phyloP scores from a whole-genome alignment of 2,113 vertebrate species.

The Hymenochirus boettgeri region DNA sequence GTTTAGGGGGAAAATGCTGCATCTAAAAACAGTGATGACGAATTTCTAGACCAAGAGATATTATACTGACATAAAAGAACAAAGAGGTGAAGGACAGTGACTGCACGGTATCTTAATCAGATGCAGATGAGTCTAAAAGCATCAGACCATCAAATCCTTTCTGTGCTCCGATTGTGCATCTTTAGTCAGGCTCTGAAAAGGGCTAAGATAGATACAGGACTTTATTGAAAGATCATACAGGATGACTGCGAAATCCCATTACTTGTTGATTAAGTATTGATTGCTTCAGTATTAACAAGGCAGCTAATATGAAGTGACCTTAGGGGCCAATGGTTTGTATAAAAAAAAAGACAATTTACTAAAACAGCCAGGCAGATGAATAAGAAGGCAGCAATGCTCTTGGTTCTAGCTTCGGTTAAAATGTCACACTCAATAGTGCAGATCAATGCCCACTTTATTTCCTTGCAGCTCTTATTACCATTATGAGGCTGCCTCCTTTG shows the following conservation, averaged over 20 bases:
- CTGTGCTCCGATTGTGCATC: slow-evolving; percentile 74
- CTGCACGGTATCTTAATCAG: slow-evolving; percentile 85
- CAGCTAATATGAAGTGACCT: slow-evolving; percentile 98
- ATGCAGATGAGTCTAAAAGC: slow-evolving; percentile 97
- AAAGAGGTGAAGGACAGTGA: slow-evolving; percentile 93
- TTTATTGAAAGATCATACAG: slow-evolving; percentile 99
- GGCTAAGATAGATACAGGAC: slow-evolving; percentile 88
- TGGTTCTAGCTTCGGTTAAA: slow-evolving; percentile 92
- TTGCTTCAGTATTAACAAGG: slow-evolving; percentile 98
- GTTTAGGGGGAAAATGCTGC: slow-evolving; percentile 49
- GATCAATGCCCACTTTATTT: slow-evolving; percentile 97
- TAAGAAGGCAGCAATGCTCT: slow-evolving; percentile 73
- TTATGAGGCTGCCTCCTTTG: slow-evolving; percentile 82
- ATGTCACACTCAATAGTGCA: slow-evolving; percentile 91
- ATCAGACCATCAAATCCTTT: slow-evolving; percentile 94
- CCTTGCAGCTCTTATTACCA: slow-evolving; percentile 86
- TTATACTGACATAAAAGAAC: slow-evolving; percentile 75
- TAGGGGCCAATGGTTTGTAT: slow-evolving; percentile 84
- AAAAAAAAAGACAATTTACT: slow-evolving; percentile 76
- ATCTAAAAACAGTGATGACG: slow-evolving; percentile 59
- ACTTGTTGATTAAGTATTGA: slow-evolving; percentile 99
- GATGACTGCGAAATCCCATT: slow-evolving; percentile 99
- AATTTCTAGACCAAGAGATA: slow-evolving; percentile 58
- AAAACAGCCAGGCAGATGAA: slow-evolving; percentile 77
- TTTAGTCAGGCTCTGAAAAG: slow-evolving; percentile 79